phyloP scores from a whole-genome alignment of 2,113 vertebrate genomes.

The Catharus minimus region DNA sequence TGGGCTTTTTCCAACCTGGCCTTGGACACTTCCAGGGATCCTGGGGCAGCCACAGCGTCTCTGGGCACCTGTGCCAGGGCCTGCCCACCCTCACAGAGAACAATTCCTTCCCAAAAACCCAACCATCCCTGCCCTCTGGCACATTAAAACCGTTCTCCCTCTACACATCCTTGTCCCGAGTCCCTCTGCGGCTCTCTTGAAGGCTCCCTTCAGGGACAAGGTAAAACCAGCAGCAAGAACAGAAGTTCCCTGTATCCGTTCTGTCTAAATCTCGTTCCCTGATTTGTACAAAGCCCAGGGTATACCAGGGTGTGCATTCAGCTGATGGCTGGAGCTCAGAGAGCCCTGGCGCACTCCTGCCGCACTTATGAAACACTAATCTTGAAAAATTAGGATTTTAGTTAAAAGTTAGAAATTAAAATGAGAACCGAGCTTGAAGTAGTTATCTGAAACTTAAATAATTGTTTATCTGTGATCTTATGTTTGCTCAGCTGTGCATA shows the following conservation, averaged over 20 bases:
- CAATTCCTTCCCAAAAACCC: neutral
- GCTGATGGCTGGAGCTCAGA: no score
- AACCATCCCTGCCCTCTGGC: neutral
- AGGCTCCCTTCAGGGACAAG: neutral
- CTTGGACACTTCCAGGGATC: neutral
- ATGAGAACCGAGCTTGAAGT: no score
- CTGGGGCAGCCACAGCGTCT: neutral
- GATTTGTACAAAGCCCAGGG: neutral
- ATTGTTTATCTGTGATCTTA: no score
- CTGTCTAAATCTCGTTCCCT: neutral
- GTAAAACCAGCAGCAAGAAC: neutral
- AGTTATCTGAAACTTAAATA: no score
- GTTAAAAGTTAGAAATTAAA: no score
- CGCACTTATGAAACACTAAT: neutral
- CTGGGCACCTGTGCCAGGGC: neutral
- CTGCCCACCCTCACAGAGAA: fast-evolving
- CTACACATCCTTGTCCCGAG: neutral
- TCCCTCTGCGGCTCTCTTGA: neutral
- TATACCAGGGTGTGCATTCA: neutral
- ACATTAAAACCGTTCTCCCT: neutral
- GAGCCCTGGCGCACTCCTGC: neutral
- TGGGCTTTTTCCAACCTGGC: fast-evolving
- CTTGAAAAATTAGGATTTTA: no score
- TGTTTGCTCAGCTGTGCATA: no score
- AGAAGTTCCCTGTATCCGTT: neutral